Base-by-base conservation (phyloP, 2,113 vertebrate genomes). In the Merops nubicus region DNA sequence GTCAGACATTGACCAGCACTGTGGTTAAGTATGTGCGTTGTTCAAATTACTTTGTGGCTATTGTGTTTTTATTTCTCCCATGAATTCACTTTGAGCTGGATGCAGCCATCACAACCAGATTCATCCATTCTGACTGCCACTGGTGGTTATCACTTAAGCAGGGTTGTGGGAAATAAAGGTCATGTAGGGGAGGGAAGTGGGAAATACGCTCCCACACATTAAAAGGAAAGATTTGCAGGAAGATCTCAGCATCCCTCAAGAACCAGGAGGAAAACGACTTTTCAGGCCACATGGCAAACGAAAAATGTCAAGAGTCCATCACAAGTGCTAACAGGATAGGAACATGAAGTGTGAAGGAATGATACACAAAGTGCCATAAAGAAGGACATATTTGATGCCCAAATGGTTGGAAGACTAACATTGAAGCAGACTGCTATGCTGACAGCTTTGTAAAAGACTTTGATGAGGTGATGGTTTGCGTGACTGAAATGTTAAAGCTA, bases 371-470 rank as follows among this genome's bases (percentile, higher is more conserved):
- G 42, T 86, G 34, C 29, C 63, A 85, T 54, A 77, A 90, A 94
- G 62, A 50, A 93, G 64, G 54, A 95, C 54, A 81, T 33, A 43
- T 94, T 77, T 95, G 85, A 92, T 93, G 91, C 67, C 67, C 17
- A 67, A 94, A 93, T 70, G 85, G n/a, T 75, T 96, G 54, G 59
- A 93, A 94, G 59, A 91, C 63, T 89, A 79, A 62, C 57, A 73
- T 73, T 91, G 45, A 73, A 80, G 43, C 91, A 93, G 59, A 43
- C 82, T 95, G 78, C 51, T 73, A 15, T 36, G 63, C 38, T 91
- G 91, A 89, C 88, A 91, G 64, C 69, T 95, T 90, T 88, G 88
- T 47, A 77, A 77, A 90, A 88, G 85, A n/a, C 72, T 93, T 95
- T 91, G 91, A 93, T 90, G 82, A 85, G 73, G 73, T 88, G 78